Evolutionary conservation across 2,888 invertebrate genomes (phyloP).

Genomic region (Ectropis crepuscularia): DNA sequence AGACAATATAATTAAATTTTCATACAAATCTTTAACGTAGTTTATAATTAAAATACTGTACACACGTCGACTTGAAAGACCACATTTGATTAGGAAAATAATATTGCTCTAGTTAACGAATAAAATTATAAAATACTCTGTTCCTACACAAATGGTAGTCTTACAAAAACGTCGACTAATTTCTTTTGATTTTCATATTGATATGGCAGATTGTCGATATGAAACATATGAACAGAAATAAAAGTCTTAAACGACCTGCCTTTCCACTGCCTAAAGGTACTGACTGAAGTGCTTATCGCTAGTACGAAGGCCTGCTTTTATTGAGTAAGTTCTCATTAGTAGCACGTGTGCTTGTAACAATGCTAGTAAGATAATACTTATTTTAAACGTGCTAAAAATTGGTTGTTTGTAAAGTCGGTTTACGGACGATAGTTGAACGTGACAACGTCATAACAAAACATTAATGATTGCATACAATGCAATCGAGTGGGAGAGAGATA

Average conservation of each 20-base stretch:
- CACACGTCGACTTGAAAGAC: conserved; percentile 74
- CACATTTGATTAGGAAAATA: conserved; percentile 64
- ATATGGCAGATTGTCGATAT: conserved; percentile 90
- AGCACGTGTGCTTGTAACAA: no score
- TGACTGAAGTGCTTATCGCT: no score
- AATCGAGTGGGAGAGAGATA: no score
- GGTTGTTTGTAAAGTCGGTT: no score
- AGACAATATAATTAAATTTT: conserved; percentile 88
- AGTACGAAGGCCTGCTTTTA: no score
- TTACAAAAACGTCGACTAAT: conserved; percentile 67
- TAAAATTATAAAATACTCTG: conserved; percentile 25
- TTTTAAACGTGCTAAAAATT: no score
- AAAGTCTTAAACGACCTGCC: conserved; percentile 37
- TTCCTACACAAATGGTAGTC: conserved; percentile 64
- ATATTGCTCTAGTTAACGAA: conserved; percentile 33
- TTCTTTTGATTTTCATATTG: conserved; percentile 82
- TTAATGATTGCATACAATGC: no score
- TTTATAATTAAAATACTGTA: conserved; percentile 92
- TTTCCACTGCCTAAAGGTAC: no score
- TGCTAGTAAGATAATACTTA: no score
- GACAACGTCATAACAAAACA: no score
- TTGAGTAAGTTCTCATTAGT: no score
- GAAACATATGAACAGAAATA: conserved; percentile 78
- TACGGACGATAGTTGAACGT: no score
- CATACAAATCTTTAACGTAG: conserved; percentile 92